Percentiles rank a stretch among this genome's conserved stretches.
Evolutionary conservation across 2,888 invertebrate species (phyloP).

Genomic region (Heliconius cydno): DNA sequence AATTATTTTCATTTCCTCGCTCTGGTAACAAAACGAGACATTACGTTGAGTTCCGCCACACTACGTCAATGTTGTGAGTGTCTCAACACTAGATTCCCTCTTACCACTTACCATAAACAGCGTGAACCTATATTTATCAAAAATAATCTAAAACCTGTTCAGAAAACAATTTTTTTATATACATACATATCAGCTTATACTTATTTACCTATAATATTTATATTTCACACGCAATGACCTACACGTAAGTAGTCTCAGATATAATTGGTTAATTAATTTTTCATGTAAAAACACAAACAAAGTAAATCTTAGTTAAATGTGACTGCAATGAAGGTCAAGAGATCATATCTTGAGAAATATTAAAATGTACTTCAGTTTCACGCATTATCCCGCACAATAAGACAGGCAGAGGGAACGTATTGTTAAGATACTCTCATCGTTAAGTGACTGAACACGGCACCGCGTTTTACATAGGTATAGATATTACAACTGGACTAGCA

Average conservation of each 20-base stretch:
- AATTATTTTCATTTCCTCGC: too few species aligned
- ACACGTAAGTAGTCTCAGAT: conserved; percentile 11
- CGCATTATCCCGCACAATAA: background rate
- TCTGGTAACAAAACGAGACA: too few species aligned
- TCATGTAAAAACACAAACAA: conserved; percentile 12
- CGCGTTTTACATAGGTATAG: too few species aligned
- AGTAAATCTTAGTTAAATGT: conserved; percentile 3
- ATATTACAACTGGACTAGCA: too few species aligned
- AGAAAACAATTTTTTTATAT: too few species aligned
- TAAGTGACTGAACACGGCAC: background rate
- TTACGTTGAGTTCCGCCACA: too few species aligned
- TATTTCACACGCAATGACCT: conserved; percentile 9
- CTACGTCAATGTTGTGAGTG: too few species aligned
- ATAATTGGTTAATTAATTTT: conserved; percentile 24
- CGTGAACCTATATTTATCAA: too few species aligned
- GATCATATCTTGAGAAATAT: background rate
- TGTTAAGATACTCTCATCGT: background rate
- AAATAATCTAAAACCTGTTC: too few species aligned
- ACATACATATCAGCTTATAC: background rate
- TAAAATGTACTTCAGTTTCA: background rate
- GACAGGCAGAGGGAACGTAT: too few species aligned
- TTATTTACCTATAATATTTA: background rate
- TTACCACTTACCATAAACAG: too few species aligned
- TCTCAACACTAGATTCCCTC: too few species aligned
- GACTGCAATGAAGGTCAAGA: background rate